phyloP scores from a whole-genome alignment of 2,113 vertebrate species.

The Bos javanicus region DNA sequence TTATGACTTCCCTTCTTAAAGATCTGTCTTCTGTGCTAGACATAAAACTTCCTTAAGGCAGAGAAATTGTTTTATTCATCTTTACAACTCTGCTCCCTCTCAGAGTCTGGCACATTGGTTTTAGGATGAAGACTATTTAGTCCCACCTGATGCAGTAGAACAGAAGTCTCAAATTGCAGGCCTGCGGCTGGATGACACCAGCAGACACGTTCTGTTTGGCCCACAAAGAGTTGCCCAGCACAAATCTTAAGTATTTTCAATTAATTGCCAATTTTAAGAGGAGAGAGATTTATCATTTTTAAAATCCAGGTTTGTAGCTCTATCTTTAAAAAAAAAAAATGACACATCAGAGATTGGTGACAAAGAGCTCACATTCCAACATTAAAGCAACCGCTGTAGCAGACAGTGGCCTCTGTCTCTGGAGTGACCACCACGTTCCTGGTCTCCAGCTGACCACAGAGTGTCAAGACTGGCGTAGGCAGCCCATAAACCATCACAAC shows the following conservation, averaged over 20 bases:
- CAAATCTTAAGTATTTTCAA: neutral
- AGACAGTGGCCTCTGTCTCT: neutral
- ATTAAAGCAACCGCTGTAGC: fast-evolving
- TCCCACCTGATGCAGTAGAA: neutral
- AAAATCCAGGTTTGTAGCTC: neutral
- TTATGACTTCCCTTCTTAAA: neutral
- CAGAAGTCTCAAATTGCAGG: neutral
- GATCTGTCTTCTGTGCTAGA: neutral
- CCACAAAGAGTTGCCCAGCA: neutral
- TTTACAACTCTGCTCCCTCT: neutral
- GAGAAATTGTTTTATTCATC: neutral
- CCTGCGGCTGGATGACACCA: neutral
- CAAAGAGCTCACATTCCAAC: neutral
- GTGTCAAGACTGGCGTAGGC: neutral
- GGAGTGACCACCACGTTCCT: fast-evolving
- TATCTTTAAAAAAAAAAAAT: neutral
- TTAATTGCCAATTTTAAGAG: neutral
- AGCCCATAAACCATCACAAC: neutral
- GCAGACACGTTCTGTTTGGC: neutral
- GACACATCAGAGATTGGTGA: neutral
- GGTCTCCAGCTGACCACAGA: neutral
- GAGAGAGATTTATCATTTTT: neutral
- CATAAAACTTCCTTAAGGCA: neutral
- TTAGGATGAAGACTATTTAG: neutral
- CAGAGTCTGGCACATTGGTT: neutral